These are phyloP conservation scores for Hyposoter didymator DNA, from an alignment of 2,888 invertebrate species.

Conservation along the genomic window DNA sequence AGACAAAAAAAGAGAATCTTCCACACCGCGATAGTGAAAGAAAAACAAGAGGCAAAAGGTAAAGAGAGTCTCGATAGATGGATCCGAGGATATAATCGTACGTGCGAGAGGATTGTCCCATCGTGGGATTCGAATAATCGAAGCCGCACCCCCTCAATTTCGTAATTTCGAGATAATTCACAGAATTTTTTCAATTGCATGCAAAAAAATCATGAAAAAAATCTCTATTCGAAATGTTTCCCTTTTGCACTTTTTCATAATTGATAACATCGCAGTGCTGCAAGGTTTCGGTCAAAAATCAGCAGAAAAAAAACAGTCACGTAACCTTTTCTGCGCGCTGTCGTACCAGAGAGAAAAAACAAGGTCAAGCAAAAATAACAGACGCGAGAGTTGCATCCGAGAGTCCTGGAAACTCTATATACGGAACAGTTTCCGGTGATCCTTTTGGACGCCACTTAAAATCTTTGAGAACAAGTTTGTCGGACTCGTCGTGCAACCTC, in stretches of 20 bases:
- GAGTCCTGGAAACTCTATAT: slow-evolving; percentile 13
- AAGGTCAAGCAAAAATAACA: slow-evolving; percentile 3
- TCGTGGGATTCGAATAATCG: slow-evolving; percentile 15
- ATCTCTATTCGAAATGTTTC: background rate
- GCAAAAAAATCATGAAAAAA: background rate
- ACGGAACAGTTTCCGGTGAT: slow-evolving; percentile 11
- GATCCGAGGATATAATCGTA: slow-evolving; percentile 48
- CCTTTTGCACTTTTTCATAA: background rate
- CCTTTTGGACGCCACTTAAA: slow-evolving; percentile 22
- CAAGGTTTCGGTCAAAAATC: background rate
- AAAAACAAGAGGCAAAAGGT: slow-evolving; percentile 49
- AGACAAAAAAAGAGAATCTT: background rate
- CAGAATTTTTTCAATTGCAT: background rate
- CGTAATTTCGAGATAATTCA: background rate
- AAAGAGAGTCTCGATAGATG: slow-evolving; percentile 37
- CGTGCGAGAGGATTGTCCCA: slow-evolving; percentile 40
- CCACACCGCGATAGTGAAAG: background rate
- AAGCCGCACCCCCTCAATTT: slow-evolving; percentile 16
- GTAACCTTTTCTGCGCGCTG: background rate
- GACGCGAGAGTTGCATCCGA: background rate
- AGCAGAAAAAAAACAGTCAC: background rate
- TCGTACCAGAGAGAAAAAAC: background rate
- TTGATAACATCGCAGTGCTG: background rate
- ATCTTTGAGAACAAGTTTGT: slow-evolving; percentile 58
- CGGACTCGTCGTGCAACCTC: slow-evolving; percentile 14